Evolutionary conservation across 2,797 vertebrate species (phyloP).

Genomic region (Octomys mimax): DNA sequence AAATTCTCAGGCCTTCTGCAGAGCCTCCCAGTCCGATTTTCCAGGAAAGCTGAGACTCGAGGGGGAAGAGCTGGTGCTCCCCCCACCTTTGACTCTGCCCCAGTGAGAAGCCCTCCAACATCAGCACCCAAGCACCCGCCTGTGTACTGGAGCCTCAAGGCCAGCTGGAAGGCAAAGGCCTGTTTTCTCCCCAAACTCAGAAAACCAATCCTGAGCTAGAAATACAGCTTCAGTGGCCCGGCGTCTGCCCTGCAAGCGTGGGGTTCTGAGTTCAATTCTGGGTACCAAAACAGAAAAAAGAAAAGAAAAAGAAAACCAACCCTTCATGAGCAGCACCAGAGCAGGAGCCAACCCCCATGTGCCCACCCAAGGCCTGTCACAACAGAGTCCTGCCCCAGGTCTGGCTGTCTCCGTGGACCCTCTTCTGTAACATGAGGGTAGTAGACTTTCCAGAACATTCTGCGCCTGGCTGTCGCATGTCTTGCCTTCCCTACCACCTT

Average conservation of each 20-base stretch:
- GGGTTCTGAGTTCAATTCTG: too few relatives aligned
- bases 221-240: too few relatives aligned
- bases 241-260: too few relatives aligned
- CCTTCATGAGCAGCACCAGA: rapidly evolving
- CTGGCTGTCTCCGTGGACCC: rapidly evolving
- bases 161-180: neutral
- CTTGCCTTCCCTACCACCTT: neutral
- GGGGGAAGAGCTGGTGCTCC: neutral
- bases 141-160: neutral
- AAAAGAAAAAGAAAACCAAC: too few relatives aligned
- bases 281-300: too few relatives aligned
- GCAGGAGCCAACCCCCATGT: neutral
- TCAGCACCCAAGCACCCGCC: neutral
- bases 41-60: neutral
- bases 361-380: too few relatives aligned
- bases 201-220: neutral
- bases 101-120: neutral
- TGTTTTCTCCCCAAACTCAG: neutral
- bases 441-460: neutral
- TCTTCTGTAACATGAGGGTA: neutral
- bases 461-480: too few relatives aligned
- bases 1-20: neutral
- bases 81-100: neutral
- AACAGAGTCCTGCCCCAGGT: neutral
- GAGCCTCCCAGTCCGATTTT: neutral